Base-by-base conservation (phyloP, 2,888 invertebrate genomes). In the Oligia latruncula region DNA sequence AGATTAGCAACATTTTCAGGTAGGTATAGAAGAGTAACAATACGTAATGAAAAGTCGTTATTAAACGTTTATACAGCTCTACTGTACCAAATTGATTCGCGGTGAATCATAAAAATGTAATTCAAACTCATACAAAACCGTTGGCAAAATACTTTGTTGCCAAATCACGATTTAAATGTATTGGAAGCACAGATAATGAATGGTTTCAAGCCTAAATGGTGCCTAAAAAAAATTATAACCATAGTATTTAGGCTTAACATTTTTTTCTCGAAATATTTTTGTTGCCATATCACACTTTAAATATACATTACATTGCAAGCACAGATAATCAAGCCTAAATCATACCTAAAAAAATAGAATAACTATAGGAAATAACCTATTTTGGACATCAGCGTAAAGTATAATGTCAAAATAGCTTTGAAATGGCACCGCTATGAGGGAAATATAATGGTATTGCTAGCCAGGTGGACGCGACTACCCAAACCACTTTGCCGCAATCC, bases 401-500 rank as follows among this genome's bases (percentile, higher is more conserved):
- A 43, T 52, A 60, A 58, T 65, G 40, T 43, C 49, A 58, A 65
- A 70, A 71, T 43, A 9, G n/a, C 20, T 60, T 60, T n/a, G 29
- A 35, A 84, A 79, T 29, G 60, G 23, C 64, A 23, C 13, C 23
- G 23, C n/a, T 84, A 13, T 66, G 35, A 43, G 23, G 11, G 20
- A 71, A 67, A 71, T 55, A 67, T 71, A 66, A 71, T 71, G 11
- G 65, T 23, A 55, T 68, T 40, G 60, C 55, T 71, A n/a, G 29
- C 29, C 81, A 66, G 81, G 62, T 81, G 46, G 17, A 46, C 49
- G 43, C 6, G 46, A 55, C 46, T 55, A 67, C 71, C 55, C 71
- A 35, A 74, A 81, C 67, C 82, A 82, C 82, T 83, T 82, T 64
- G 64, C 74, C 64, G 43, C 86, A 66, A 86, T 82, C 82, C 86